Base-by-base conservation (phyloP, 2,888 invertebrate species). In the Macaria notata region DNA sequence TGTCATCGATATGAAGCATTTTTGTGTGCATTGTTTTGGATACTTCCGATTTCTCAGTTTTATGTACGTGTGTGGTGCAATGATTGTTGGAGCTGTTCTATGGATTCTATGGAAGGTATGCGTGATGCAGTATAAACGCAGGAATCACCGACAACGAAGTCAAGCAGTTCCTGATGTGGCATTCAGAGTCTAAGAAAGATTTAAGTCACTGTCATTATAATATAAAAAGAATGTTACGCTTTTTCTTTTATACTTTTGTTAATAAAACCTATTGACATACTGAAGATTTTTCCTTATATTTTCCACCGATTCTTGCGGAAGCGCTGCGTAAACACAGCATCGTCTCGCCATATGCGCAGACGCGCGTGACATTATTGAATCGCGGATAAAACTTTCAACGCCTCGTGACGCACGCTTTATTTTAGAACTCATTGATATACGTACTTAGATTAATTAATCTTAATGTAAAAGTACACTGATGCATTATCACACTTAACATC, bases 271-370 rank as follows among this genome's bases (percentile, higher is more conserved):
- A 19, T 19, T 19, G 19, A 19, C 19, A 19, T 19, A 19, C 19
- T 19, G 19, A 19, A 19, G 19, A 19, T 19, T 19, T 41, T 41
- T 41, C 41, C 4, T 4, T n/a, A 41, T 9, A 41, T 41, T 41
- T 41, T 41, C 4, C 9, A 43, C 46, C 29, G 30, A 44, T 52
- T 59, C 69, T 68, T 62, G 64, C 81, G 84, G 84, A 83, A 79
- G 71, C 72, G 70, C 62, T 65, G 67, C 62, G 75, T 84, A 86
- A 85, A 87, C 78, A 76, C 70, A 66, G 72, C 76, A 71, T 71
- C 65, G 82, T 84, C 81, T 79, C 72, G 78, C 77, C 79, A 80
- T 76, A 73, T 82, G 81, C 75, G 73, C 72, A 65, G 67, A 68
- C 69, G 69, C 65, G 53, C 50, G 43, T 48, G 44, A 50, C 49